Evolutionary conservation across 2,113 vertebrate genomes (phyloP).

Genomic region (Martes martes): DNA sequence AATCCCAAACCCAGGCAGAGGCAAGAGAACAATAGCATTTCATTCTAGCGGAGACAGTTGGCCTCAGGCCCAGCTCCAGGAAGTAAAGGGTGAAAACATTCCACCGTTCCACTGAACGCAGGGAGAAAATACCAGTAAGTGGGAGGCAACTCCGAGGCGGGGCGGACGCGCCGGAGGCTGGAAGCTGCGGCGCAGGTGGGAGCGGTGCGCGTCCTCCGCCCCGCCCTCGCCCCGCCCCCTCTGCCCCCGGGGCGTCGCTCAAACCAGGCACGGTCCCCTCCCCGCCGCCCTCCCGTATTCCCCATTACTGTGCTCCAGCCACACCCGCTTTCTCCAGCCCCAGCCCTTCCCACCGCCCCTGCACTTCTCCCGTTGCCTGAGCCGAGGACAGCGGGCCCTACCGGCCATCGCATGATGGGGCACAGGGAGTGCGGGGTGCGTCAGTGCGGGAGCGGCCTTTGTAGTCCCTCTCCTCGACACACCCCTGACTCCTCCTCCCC

Average conservation of each 20-base stretch:
- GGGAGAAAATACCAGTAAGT: background rate
- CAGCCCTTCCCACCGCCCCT: background rate
- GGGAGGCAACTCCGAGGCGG: background rate
- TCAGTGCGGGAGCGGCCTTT: accelerated
- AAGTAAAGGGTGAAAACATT: background rate
- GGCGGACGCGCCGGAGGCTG: background rate
- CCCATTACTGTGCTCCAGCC: background rate
- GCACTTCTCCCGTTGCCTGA: no score
- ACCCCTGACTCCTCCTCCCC: background rate
- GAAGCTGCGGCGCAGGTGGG: background rate
- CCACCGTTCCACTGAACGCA: background rate
- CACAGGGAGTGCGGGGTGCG: accelerated
- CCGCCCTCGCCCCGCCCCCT: background rate
- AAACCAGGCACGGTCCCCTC: background rate
- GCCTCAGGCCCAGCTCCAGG: background rate
- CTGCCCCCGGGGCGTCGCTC: background rate
- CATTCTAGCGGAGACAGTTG: background rate
- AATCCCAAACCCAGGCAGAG: background rate
- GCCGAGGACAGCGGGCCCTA: accelerated
- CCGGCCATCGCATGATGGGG: background rate
- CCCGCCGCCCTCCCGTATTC: no score
- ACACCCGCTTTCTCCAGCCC: background rate
- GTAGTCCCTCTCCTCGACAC: background rate
- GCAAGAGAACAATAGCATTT: background rate
- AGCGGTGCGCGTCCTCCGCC: background rate